phyloP scores from a whole-genome alignment of 2,888 invertebrate species.

The Apamea epomidion region DNA sequence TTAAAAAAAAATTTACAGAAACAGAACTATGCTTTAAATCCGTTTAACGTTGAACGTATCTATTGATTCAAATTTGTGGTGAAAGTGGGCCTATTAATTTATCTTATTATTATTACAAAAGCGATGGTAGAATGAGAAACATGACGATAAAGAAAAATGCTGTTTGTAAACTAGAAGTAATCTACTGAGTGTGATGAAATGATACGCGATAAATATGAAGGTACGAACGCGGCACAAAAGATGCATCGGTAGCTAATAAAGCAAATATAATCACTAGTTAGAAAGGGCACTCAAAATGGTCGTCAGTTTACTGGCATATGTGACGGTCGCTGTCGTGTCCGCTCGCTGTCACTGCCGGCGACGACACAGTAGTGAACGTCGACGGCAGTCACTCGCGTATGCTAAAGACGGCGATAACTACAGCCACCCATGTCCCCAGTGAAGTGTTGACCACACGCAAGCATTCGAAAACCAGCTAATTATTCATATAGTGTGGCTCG shows the following conservation, averaged over 20 bases:
- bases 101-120: constrained; percentile 18
- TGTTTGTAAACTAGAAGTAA: constrained; percentile 13
- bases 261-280: constrained; percentile 42
- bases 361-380: background rate
- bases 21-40: background rate
- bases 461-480: constrained; percentile 27
- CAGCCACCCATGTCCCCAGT: constrained; percentile 8
- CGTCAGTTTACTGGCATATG: constrained; percentile 17
- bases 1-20: background rate
- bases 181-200: constrained; percentile 10
- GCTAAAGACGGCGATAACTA: background rate
- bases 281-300: constrained; percentile 32
- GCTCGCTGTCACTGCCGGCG: too few relatives aligned
- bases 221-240: constrained; percentile 11
- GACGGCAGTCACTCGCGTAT: background rate
- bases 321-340: background rate
- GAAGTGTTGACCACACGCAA: constrained; percentile 11
- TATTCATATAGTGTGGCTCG: background rate
- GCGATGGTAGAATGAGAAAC: constrained; percentile 23
- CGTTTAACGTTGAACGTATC: background rate
- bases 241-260: constrained; percentile 44
- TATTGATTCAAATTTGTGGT: background rate
- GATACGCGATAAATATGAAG: background rate
- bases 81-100: constrained; percentile 3
- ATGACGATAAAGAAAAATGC: background rate